These are phyloP conservation scores for Lynx canadensis DNA, from an alignment of 2,113 vertebrate genomes.

Conservation along the genomic window DNA sequence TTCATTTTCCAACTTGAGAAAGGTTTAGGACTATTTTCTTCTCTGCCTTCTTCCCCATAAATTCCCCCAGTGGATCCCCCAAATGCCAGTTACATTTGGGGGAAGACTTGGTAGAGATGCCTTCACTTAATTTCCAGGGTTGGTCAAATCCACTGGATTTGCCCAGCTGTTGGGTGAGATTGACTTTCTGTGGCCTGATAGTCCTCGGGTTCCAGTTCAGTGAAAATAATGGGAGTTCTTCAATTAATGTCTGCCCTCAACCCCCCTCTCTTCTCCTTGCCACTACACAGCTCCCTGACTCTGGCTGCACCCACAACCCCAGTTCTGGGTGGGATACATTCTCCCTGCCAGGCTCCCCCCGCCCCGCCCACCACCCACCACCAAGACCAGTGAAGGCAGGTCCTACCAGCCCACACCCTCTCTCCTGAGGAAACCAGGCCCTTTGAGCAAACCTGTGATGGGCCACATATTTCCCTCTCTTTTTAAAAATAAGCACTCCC, in stretches of 20 bases:
- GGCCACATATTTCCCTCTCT: constrained; percentile 30
- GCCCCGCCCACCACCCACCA: not conserved
- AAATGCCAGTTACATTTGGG: not conserved
- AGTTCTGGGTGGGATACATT: not conserved
- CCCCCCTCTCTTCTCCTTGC: not conserved
- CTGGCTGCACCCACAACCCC: not conserved
- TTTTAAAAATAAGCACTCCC: constrained; percentile 57
- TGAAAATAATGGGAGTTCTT: not conserved
- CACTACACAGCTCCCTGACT: not conserved
- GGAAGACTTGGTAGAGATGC: not conserved
- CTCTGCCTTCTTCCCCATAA: not conserved
- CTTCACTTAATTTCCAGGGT: not conserved
- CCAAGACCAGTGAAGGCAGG: not conserved
- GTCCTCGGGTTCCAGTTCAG: not conserved
- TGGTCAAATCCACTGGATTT: not conserved
- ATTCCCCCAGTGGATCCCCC: not conserved
- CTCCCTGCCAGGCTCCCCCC: not conserved
- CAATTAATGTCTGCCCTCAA: not conserved
- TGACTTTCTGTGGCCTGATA: not conserved
- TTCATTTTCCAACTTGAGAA: not conserved
- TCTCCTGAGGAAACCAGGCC: constrained; percentile 57
- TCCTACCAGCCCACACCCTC: not conserved
- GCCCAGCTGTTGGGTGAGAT: not conserved
- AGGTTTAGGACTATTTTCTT: not conserved
- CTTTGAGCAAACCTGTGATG: constrained; percentile 50